Evolutionary conservation across 2,888 invertebrate species (phyloP).

Genomic region (Lycia hirtaria): DNA sequence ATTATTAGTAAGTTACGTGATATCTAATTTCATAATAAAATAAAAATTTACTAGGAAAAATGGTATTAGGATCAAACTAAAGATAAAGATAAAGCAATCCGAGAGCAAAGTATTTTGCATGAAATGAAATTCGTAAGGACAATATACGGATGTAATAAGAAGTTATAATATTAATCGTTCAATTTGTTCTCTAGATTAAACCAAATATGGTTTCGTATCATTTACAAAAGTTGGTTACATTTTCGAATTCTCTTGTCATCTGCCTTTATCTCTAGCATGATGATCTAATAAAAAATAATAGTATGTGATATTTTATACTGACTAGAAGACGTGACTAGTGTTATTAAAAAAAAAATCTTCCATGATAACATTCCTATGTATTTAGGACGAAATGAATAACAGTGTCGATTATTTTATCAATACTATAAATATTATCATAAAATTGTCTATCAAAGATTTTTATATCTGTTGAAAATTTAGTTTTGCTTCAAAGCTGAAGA

Average conservation of each 20-base stretch:
- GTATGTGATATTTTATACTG: neutral
- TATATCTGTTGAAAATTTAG: conserved; percentile 18
- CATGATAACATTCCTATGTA: neutral
- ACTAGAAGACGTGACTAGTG: conserved; percentile 8
- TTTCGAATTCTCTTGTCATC: no score
- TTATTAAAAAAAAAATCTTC: neutral
- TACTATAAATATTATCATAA: conserved; percentile 8
- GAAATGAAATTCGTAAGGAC: no score
- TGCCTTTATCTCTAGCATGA: neutral
- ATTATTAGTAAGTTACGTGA: neutral
- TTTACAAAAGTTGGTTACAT: no score
- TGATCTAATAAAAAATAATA: neutral
- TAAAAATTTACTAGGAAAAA: neutral
- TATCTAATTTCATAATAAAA: neutral
- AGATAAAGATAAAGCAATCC: no score
- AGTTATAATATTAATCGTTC: no score
- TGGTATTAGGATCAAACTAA: no score
- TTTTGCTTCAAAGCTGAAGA: conserved; percentile 25
- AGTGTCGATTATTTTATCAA: conserved; percentile 12
- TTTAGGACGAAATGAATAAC: conserved; percentile 6
- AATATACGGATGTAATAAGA: no score
- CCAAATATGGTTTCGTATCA: no score
- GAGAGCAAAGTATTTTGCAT: no score
- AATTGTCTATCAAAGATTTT: conserved; percentile 15
- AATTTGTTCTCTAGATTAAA: no score